phyloP scores from a whole-genome alignment of 2,113 vertebrate species.

The Ciconia maguari region DNA sequence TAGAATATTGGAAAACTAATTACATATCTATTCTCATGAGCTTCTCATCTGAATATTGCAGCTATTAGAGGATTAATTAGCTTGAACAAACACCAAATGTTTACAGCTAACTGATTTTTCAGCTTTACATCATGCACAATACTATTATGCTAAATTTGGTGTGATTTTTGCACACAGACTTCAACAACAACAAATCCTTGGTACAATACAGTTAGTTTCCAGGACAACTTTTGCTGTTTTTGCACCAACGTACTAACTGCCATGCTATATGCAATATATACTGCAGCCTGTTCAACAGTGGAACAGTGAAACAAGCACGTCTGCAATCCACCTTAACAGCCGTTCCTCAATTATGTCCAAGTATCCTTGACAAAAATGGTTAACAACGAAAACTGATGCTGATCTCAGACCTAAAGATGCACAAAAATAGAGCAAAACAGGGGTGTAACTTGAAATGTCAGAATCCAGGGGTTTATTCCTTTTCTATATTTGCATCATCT shows the following conservation, averaged over 20 bases:
- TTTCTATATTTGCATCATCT: not conserved
- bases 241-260: not conserved
- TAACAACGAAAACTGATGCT: not conserved
- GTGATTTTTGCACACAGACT: not conserved
- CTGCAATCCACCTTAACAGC: not conserved
- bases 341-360: not conserved
- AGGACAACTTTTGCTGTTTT: not conserved
- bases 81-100: constrained; percentile 4
- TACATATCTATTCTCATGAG: not conserved
- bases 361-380: not conserved
- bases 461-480: not conserved
- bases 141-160: not conserved
- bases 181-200: not conserved
- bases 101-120: constrained; percentile 12
- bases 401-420: not conserved
- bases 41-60: not conserved
- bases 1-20: not conserved
- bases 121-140: not conserved
- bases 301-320: not conserved
- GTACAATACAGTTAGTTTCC: not conserved
- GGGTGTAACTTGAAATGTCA: not conserved
- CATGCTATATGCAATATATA: not conserved
- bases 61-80: constrained; percentile 33
- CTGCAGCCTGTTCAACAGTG: not conserved
- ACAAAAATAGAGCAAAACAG: not conserved